Evolutionary conservation across 2,888 invertebrate genomes (phyloP).

Genomic region (Drosophila infuscata): DNA sequence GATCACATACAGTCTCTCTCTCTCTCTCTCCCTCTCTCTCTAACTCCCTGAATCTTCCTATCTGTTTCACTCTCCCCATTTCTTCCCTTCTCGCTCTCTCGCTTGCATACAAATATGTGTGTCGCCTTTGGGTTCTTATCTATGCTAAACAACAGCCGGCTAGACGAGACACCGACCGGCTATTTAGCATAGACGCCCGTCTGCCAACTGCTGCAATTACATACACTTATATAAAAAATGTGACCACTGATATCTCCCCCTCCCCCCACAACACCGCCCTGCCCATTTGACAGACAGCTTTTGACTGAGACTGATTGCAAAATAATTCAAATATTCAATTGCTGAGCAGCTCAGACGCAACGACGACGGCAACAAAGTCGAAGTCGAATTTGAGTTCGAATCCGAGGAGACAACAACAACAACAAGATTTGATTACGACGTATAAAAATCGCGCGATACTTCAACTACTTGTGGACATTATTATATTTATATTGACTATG

Average conservation of each 20-base stretch:
- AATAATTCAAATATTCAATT: conserved; percentile 78
- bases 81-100: neutral
- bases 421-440: conserved; percentile 57
- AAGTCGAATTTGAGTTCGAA: conserved; percentile 13
- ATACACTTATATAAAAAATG: conserved; percentile 61
- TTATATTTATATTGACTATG: neutral
- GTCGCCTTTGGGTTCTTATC: conserved; percentile 39
- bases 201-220: conserved; percentile 40
- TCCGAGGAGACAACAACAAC: conserved; percentile 37
- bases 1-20: conserved; percentile 47
- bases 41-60: neutral
- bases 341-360: conserved; percentile 73
- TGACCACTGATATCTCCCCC: conserved; percentile 15
- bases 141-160: conserved; percentile 45
- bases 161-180: conserved; percentile 67
- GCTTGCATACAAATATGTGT: conserved; percentile 5
- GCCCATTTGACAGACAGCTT: conserved; percentile 14
- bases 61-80: neutral
- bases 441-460: conserved; percentile 42
- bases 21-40: neutral
- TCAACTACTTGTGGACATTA: conserved; percentile 7
- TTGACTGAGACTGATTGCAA: conserved; percentile 66
- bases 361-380: conserved; percentile 74
- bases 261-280: neutral
- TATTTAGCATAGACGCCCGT: conserved; percentile 70